Evolutionary conservation across 2,113 vertebrate genomes (phyloP).

Genomic region (Chaetops frenatus): DNA sequence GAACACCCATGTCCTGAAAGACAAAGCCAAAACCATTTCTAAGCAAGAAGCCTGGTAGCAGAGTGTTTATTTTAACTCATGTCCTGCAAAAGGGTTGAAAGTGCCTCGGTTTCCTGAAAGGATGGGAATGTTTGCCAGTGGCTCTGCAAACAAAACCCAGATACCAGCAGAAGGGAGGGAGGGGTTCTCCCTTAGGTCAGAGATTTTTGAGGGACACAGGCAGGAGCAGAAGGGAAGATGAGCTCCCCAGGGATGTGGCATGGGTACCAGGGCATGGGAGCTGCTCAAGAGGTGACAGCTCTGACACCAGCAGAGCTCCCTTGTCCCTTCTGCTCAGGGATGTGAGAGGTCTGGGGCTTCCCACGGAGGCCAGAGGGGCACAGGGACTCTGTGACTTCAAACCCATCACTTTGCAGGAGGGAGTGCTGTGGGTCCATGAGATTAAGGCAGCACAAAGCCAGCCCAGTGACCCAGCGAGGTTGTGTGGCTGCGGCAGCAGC

Average conservation of each 20-base stretch:
- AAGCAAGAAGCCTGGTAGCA: background rate
- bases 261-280: background rate
- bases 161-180: background rate
- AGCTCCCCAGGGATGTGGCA: rapidly evolving
- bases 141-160: background rate
- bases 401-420: background rate
- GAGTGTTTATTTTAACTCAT: background rate
- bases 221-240: background rate
- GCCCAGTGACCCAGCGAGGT: rapidly evolving
- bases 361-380: background rate
- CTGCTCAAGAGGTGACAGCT: background rate
- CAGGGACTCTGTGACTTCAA: rapidly evolving
- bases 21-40: background rate
- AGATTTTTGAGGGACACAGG: rapidly evolving
- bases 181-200: background rate
- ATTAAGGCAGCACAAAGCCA: background rate
- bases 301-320: background rate
- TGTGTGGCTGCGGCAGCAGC: background rate
- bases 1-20: background rate
- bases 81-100: background rate
- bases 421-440: rapidly evolving
- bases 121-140: background rate
- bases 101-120: background rate
- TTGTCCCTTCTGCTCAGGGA: background rate
- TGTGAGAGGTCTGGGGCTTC: background rate